A percentile compares a stretch with the other conserved stretches of the same genome.
phyloP scores from a whole-genome alignment of 2,113 vertebrate species.

The sheep (Ovis aries) region DNA sequence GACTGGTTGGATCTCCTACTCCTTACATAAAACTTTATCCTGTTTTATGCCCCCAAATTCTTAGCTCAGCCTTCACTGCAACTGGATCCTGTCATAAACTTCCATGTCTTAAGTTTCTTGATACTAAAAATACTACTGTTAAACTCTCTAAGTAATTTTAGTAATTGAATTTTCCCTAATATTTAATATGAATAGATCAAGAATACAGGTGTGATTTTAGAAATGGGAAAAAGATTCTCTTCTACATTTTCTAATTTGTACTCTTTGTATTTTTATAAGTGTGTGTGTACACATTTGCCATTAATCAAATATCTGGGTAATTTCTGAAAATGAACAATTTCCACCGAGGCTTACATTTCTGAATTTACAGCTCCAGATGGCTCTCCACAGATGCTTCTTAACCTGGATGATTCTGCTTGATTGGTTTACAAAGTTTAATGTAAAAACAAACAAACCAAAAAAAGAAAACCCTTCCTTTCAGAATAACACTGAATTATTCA shows the following conservation, averaged over 20 bases:
- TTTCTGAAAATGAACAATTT: constrained; percentile 19
- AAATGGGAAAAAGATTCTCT: background rate
- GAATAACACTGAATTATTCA: background rate
- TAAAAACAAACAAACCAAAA: background rate
- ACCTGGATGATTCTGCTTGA: background rate
- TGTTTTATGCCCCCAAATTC: background rate
- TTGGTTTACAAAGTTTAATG: background rate
- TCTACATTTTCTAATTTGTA: background rate
- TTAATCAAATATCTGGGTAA: background rate
- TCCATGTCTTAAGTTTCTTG: background rate
- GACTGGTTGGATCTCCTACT: background rate
- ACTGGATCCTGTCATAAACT: background rate
- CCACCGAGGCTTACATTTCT: background rate
- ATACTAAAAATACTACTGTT: background rate
- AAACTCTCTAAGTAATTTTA: background rate
- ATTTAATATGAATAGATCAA: background rate
- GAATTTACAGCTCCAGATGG: background rate
- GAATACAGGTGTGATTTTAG: background rate
- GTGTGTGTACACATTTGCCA: background rate
- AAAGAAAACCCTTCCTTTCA: background rate
- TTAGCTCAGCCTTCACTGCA: background rate
- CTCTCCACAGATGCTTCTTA: background rate
- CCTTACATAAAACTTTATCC: background rate
- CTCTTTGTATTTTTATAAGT: background rate
- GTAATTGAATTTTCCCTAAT: background rate